Conservation (phyloP, 1,140 invertebrate species). For the Kradibia gibbosae region DNA sequence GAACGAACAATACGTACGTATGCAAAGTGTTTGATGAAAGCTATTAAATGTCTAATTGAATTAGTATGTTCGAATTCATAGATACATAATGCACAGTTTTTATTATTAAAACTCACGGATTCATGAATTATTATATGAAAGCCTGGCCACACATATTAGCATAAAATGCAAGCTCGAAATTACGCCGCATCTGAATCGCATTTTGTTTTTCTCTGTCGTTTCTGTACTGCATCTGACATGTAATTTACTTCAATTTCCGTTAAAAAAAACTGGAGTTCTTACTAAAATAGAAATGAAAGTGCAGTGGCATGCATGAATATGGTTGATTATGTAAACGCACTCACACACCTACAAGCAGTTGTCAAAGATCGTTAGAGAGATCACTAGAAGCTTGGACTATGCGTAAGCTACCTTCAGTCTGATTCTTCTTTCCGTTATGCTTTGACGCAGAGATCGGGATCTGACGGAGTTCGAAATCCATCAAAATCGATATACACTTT, state of each 20-base stretch:
- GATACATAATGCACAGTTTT: background rate
- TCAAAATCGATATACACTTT: background rate
- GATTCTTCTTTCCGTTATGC: background rate
- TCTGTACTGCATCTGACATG: constrained; percentile 34
- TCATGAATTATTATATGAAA: background rate
- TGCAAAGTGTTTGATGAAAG: background rate
- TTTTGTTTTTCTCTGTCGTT: constrained; percentile 20
- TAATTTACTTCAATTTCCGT: constrained; percentile 46
- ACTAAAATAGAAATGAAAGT: constrained; percentile 12
- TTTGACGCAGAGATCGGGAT: background rate
- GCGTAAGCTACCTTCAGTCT: too few relatives aligned
- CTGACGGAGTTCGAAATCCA: background rate
- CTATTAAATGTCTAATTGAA: background rate
- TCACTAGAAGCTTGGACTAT: constrained; percentile 1
- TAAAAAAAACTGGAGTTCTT: constrained; percentile 23
- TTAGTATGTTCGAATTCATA: background rate
- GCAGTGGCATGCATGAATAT: background rate
- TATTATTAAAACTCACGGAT: background rate
- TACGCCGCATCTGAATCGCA: background rate
- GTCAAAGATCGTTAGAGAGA: constrained; percentile 10
- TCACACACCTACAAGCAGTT: background rate
- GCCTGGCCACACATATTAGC: background rate
- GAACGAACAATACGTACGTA: too few relatives aligned
- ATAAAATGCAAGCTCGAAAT: background rate
- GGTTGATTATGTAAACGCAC: background rate